Base-by-base conservation (phyloP, 2,113 vertebrate species). In the Brachionichthys hirsutus region DNA sequence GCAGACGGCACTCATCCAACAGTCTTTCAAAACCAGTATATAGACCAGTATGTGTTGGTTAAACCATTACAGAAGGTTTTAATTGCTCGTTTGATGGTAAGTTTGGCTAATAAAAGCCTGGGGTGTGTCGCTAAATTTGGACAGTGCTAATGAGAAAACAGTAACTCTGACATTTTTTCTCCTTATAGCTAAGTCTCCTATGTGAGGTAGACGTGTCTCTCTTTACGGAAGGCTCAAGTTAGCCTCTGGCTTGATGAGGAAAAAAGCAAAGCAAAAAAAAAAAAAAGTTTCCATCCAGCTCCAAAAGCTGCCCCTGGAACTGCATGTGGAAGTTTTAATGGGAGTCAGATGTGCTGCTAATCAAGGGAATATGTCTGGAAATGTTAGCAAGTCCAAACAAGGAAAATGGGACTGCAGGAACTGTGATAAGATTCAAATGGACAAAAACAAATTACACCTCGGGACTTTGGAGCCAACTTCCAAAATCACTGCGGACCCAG, bases 291-390 rank as follows among this genome's bases (percentile, higher is more conserved):
- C 86, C 83, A 83, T 86, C 42, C 40, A 61, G 62, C 73, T 70
- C 68, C 42, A 60, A 72, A n/a, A 58, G 69, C 72, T 80, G 70
- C 42, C 50, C 51, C 67, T 86, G 89, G 84, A 85, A 80, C 58
- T 74, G 73, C 70, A 49, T 76, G 86, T 88, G 80, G 81, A 85
- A 71, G 75, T 49, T 87, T 77, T 90, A 90, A 91, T 91, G 71
- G 78, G 70, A 90, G 65, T 88, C 90, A 92, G 90, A 88, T 92
- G 91, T 82, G 72, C 54, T 61, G 56, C 64, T 90, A 91, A 91
- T 91, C 87, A 90, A 87, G 88, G 77, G 62, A 86, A 88, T 81
- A 90, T 83, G 84, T 82, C 38, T 78, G 86, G 86, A 89, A 85
- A 89, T 85, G 86, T 86, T 78, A 74, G 61, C 46, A 80, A 85